A percentile compares a stretch with the other conserved stretches of the same genome.
phyloP scores from a whole-genome alignment of 2,797 vertebrate genomes.

The Sebastes elongatus region DNA sequence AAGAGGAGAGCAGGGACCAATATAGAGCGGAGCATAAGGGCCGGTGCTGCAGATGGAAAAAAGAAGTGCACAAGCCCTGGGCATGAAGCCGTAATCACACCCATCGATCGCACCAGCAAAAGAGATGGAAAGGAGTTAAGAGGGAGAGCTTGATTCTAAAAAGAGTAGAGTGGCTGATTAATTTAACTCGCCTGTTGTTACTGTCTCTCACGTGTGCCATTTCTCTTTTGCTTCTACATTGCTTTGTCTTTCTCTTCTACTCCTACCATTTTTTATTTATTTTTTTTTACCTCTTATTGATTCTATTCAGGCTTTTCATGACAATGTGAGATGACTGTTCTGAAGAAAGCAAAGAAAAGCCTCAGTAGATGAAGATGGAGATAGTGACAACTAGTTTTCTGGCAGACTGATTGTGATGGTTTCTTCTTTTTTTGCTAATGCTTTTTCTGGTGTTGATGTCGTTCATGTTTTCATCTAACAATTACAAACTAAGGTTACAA shows the following conservation, averaged over 20 bases:
- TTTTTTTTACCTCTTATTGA: not conserved
- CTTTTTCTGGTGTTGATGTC: not conserved
- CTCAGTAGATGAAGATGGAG: slow-evolving; percentile 1
- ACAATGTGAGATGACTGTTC: slow-evolving; percentile 11
- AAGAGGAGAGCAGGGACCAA: slow-evolving; percentile 21
- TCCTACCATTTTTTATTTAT: not conserved
- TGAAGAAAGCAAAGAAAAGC: not conserved
- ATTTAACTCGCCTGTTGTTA: slow-evolving; percentile 53
- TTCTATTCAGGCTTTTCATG: not conserved
- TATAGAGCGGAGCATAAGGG: slow-evolving; percentile 26
- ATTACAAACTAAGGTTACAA: not conserved
- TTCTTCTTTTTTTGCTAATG: not conserved
- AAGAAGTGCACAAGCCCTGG: slow-evolving; percentile 52
- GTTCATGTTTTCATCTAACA: not conserved
- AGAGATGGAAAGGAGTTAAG: slow-evolving; percentile 30
- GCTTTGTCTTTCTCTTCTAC: not conserved
- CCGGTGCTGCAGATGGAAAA: slow-evolving; percentile 55
- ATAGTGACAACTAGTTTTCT: not conserved
- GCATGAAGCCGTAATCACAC: slow-evolving; percentile 61
- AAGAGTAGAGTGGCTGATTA: slow-evolving; percentile 58
- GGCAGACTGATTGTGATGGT: not conserved
- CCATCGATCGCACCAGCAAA: slow-evolving; percentile 52
- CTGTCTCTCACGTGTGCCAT: slow-evolving; percentile 12
- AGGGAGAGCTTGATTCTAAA: slow-evolving; percentile 36
- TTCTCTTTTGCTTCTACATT: slow-evolving; percentile 16